Percentiles rank a stretch among this genome's conserved stretches.
Evolutionary conservation across 1,140 invertebrate genomes (phyloP).

Genomic region (Pachyrhynchus sulphureomaculatus): DNA sequence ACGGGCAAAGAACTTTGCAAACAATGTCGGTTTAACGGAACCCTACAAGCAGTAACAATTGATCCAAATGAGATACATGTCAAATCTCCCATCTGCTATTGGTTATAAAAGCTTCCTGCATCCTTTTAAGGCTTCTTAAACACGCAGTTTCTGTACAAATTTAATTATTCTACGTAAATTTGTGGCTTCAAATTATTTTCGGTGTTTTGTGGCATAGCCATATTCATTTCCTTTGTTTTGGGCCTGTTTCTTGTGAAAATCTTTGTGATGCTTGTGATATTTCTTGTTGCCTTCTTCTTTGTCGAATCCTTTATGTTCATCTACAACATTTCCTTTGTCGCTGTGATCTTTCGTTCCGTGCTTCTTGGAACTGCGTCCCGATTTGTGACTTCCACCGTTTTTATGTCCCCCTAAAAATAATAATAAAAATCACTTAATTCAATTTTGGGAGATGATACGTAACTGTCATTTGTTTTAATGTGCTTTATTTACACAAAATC

Average conservation of each 20-base stretch:
- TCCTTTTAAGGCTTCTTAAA: too few relatives aligned
- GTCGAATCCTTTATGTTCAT: constrained; percentile 63
- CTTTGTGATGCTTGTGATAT: constrained; percentile 61
- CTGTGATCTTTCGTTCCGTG: constrained; percentile 73
- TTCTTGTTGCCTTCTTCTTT: constrained; percentile 63
- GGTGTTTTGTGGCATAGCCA: constrained; percentile 48
- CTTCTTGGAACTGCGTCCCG: constrained; percentile 68
- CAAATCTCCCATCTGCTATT: too few relatives aligned
- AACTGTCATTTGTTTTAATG: too few relatives aligned
- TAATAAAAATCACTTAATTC: neutral
- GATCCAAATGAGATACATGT: too few relatives aligned
- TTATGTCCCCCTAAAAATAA: constrained; percentile 56
- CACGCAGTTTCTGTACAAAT: too few relatives aligned
- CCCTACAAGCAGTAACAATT: too few relatives aligned
- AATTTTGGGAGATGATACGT: neutral
- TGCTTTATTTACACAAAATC: too few relatives aligned
- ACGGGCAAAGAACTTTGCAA: too few relatives aligned
- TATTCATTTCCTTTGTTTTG: constrained; percentile 60
- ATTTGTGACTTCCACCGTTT: constrained; percentile 71
- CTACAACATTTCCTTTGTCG: constrained; percentile 67
- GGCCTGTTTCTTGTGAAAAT: constrained; percentile 62
- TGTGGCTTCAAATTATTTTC: too few relatives aligned
- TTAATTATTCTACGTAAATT: too few relatives aligned
- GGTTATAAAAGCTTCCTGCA: too few relatives aligned
- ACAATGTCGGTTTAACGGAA: too few relatives aligned